Base-by-base conservation (phyloP, 1,140 invertebrate genomes). In the Lanistes nyassanus region DNA sequence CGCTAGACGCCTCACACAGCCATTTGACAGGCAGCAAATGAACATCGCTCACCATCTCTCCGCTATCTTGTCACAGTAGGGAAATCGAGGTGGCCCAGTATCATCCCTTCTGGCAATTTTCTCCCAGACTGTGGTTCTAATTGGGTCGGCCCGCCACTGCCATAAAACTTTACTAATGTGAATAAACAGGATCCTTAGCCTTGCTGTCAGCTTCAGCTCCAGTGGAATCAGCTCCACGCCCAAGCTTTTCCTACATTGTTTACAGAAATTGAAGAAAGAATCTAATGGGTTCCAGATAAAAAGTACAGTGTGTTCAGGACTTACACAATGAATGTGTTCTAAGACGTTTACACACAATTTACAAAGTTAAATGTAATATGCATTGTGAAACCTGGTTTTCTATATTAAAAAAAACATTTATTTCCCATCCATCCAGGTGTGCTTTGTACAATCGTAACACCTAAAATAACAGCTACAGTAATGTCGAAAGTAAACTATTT, bases 171-270 rank as follows among this genome's bases (percentile, higher is more conserved):
- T 74, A 3, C 4, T 5, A 34, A 67, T 75, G 31, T 29, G 36
- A 34, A 76, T 62, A 47, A 76, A 36, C n/a, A 53, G 16, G 51
- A 69, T 34, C 34, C 62, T 55, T 26, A 70, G 47, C 29, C 39
- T 62, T 21, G 56, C 66, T 39, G 55, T 37, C 31, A 76, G 66
- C 47, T 62, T 62, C 3, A 76, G 36, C 3, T 42, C 42, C 21
- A 76, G 31, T 62, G 75, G 75, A 29, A 76, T 53, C 31, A 76
- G n/a, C 37, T 76, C 67, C 26, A 76, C 56, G 11, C 58, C 75
- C 26, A 76, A 19, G 21, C 26, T 47, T 68, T 58, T 60, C 23
- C 74, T 75, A 55, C 31, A 42, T 23, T 21, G 6, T 26, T 3
- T 26, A 5, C 0, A 60, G 23, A 60, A 60, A 60, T n/a, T 19